Evolutionary conservation across 2,888 invertebrate genomes (phyloP).

Genomic region (Tribolium freemani): DNA sequence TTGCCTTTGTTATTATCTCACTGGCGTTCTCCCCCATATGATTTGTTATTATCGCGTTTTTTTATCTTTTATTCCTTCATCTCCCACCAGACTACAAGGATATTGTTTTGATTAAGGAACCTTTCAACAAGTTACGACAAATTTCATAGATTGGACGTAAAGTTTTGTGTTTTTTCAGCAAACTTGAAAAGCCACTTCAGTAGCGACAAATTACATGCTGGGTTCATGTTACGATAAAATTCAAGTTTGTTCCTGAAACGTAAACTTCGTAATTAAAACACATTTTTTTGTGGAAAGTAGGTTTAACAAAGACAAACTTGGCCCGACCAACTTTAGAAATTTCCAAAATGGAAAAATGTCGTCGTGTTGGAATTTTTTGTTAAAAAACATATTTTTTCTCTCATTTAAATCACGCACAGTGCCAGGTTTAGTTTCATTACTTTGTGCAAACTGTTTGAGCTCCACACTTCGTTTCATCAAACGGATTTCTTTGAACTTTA

Average conservation of each 20-base stretch:
- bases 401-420: no score
- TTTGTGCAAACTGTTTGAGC: no score
- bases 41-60: background rate
- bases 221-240: background rate
- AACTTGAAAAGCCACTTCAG: background rate
- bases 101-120: background rate
- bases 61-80: background rate
- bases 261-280: no score
- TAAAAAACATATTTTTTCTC: no score
- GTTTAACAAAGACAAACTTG: no score
- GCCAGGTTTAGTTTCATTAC: no score
- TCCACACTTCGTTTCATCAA: background rate
- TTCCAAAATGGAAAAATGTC: no score
- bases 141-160: background rate
- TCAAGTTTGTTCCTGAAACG: no score
- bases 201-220: no score
- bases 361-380: no score
- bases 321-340: no score
- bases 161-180: background rate
- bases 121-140: background rate
- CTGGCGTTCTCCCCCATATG: background rate
- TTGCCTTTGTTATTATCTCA: slow-evolving; percentile 17
- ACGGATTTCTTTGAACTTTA: background rate
- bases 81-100: background rate
- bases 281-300: no score